A percentile compares a stretch with the other conserved stretches of the same genome.
phyloP scores from a whole-genome alignment of 2,888 invertebrate species.

The Amphimallon solstitiale region DNA sequence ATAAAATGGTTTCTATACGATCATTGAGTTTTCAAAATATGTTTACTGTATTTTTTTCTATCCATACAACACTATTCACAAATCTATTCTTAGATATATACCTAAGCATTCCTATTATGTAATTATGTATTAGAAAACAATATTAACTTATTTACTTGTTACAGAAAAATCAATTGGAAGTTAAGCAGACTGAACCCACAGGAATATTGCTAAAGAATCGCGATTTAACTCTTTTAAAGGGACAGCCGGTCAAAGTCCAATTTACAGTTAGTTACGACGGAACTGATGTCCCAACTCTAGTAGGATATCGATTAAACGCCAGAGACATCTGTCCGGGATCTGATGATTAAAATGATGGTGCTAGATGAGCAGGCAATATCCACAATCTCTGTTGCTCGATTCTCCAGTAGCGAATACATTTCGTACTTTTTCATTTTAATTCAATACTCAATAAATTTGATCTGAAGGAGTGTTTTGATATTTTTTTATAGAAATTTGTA shows the following conservation, averaged over 20 bases:
- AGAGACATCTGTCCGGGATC: conserved; percentile 52
- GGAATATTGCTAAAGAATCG: conserved; percentile 52
- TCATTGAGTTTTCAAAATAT: no score
- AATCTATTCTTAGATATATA: no score
- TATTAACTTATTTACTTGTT: conserved; percentile 38
- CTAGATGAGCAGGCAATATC: conserved; percentile 1
- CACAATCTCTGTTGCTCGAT: neutral
- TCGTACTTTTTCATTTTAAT: no score
- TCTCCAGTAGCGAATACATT: neutral
- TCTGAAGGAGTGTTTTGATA: no score
- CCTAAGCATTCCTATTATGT: no score
- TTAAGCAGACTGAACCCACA: conserved; percentile 40
- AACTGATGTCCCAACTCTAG: conserved; percentile 49
- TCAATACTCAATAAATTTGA: no score
- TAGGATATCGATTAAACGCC: conserved; percentile 55
- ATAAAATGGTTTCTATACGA: no score
- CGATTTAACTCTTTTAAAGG: conserved; percentile 47
- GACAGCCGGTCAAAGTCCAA: conserved; percentile 45
- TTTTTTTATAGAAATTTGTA: no score
- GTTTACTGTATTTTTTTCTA: no score
- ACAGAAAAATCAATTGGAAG: conserved; percentile 44
- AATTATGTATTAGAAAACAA: neutral
- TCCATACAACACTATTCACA: no score
- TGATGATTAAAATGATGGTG: conserved; percentile 44
- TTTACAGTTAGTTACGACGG: conserved; percentile 54